A percentile compares a stretch with the other conserved stretches of the same genome.
phyloP scores from a whole-genome alignment of 2,797 vertebrate species.

The Myiotriccus ornatus region DNA sequence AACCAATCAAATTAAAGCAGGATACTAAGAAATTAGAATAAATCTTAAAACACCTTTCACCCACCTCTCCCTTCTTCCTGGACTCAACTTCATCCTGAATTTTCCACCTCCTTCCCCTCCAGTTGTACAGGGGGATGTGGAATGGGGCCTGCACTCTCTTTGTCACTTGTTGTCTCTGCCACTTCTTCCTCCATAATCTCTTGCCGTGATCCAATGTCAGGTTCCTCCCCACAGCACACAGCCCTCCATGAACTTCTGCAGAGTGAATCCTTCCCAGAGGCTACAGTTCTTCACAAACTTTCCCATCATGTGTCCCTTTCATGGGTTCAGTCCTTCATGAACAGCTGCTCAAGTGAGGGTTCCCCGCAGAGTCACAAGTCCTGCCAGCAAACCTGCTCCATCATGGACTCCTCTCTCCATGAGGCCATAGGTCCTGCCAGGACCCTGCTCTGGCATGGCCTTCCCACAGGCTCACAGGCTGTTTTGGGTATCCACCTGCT shows the following conservation, averaged over 20 bases:
- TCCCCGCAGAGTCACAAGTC: too few relatives aligned
- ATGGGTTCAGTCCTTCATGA: fast-evolving
- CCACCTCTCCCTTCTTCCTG: background rate
- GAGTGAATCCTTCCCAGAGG: fast-evolving
- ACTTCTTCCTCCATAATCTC: background rate
- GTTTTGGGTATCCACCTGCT: background rate
- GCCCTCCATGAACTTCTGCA: background rate
- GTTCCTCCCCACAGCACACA: background rate
- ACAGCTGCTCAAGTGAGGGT: fast-evolving
- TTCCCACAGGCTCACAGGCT: background rate
- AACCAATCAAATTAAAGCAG: background rate
- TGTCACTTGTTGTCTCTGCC: fast-evolving
- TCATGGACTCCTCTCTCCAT: background rate
- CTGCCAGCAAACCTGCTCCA: background rate
- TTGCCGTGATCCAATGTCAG: background rate
- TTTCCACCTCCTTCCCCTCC: fast-evolving
- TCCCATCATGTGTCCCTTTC: fast-evolving
- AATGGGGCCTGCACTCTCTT: fast-evolving
- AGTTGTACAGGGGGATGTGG: fast-evolving
- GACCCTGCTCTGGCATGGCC: too few relatives aligned
- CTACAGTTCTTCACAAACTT: background rate
- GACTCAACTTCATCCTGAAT: background rate
- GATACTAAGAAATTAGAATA: background rate
- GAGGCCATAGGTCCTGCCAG: background rate
- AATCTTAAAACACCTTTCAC: background rate